phyloP scores from a whole-genome alignment of 2,888 invertebrate species.

The Drosophila macrothrix region DNA sequence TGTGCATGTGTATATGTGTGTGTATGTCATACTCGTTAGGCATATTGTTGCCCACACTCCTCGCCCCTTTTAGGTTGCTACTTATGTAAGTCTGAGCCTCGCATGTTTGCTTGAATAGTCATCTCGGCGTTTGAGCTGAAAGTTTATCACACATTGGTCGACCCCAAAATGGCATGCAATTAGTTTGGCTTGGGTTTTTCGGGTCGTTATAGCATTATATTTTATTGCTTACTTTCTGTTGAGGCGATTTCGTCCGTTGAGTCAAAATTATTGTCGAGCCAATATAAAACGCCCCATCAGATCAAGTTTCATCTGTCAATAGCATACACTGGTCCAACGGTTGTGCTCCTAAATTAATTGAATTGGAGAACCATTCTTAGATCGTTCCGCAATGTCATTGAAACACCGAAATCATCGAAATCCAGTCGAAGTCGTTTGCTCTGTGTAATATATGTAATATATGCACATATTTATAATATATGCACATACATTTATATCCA shows the following conservation, averaged over 20 bases:
- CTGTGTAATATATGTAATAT: not conserved
- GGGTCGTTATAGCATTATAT: constrained; percentile 37
- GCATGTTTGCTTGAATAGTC: constrained; percentile 3
- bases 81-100: constrained; percentile 15
- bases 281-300: constrained; percentile 1
- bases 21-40: constrained; percentile 41
- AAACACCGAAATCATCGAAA: not conserved
- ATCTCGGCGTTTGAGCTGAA: constrained; percentile 13
- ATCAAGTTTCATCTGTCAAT: not conserved
- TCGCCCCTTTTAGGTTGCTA: not conserved
- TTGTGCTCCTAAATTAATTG: not conserved
- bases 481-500: not conserved
- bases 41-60: constrained; percentile 38
- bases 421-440: not conserved
- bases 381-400: not conserved
- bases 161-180: constrained; percentile 57
- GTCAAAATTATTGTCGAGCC: not conserved
- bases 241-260: not conserved
- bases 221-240: constrained; percentile 32
- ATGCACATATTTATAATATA: not conserved
- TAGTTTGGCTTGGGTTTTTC: constrained; percentile 36
- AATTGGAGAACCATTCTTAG: not conserved
- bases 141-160: constrained; percentile 55
- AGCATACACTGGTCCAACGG: not conserved
- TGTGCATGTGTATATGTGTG: constrained; percentile 13